Evolutionary conservation across 1,140 invertebrate species (phyloP), one percentile per base, ranked within the genome.

Genomic region (Uloborus diversus): DNA sequence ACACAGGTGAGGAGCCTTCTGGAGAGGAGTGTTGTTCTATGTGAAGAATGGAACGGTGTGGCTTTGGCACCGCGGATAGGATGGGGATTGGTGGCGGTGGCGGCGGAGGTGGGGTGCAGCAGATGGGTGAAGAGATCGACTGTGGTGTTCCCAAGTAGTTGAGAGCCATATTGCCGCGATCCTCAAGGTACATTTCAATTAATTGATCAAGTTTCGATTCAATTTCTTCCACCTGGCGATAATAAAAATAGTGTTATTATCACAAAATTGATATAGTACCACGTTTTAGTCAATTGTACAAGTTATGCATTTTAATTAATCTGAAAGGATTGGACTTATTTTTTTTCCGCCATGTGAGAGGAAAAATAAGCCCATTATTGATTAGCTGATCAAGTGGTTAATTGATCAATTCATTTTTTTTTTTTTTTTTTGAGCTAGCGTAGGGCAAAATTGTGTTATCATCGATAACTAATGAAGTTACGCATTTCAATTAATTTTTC

Each of bases 131-230:
- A 4, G 79, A 35, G 9, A 69, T 7, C 3, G 76, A 79, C 20
- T 59, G 76, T 3, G 76, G 76, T 11, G 76, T 79, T 51, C 64
- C 76, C 28, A 62, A 56, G 28, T 53, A 25, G 5, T n/a, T 70
- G 2, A 32, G 42, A 1, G 59, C 30, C 4, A 33, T 35, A 25
- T 57, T 56, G 1, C 47, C 53, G n/a, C 79, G 62, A 27, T 96
- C 95, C 86, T 96, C 94, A 89, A 95, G 91, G 86, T 96, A 96
- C 88, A 97, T 90, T 85, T 97, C 95, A 85, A 97, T 91, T 84
- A 98, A 90, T 86, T 96, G 91, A 87, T 97, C 95, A 84, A 98
- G 88, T 89, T 97, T 97, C 84, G 91, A 91, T 89, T 97, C 95
- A 87, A 96, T 95, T 86, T 96, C 94, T 85, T 96, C 94, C 84